Evolutionary conservation across 2,888 invertebrate species (phyloP).

Genomic region (Sacculina carcini): DNA sequence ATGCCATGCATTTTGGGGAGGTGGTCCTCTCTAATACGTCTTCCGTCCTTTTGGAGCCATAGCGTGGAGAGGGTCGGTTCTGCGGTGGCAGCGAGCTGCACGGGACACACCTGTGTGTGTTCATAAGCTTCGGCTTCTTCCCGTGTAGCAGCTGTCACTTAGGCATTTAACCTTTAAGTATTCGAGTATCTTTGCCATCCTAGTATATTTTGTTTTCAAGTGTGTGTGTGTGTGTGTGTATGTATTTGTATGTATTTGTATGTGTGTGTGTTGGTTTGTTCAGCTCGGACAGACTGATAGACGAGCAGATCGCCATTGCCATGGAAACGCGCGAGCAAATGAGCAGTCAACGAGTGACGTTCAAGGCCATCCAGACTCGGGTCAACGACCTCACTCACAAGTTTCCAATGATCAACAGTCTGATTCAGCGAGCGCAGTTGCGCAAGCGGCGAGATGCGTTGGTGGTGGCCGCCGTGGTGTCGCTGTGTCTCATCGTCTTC

Average conservation of each 20-base stretch:
- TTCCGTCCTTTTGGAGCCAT: too few relatives aligned
- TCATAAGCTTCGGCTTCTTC: too few relatives aligned
- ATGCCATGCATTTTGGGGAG: too few relatives aligned
- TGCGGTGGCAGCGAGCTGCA: too few relatives aligned
- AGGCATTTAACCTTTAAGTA: too few relatives aligned
- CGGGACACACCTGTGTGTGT: too few relatives aligned
- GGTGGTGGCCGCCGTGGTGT: conserved; percentile 38
- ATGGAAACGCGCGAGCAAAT: conserved; percentile 89
- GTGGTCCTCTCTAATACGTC: too few relatives aligned
- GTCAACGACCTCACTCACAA: conserved; percentile 78
- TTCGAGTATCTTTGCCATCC: too few relatives aligned
- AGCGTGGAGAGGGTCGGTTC: too few relatives aligned
- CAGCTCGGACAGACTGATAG: conserved; percentile 74
- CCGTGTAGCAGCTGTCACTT: too few relatives aligned
- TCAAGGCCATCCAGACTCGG: conserved; percentile 69
- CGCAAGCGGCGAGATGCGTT: conserved; percentile 81
- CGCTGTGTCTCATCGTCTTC: conserved; percentile 25
- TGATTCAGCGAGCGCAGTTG: conserved; percentile 76
- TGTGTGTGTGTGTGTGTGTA: conserved; percentile 7
- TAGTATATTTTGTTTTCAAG: neutral
- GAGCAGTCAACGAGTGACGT: conserved; percentile 56
- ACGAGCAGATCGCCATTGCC: conserved; percentile 91
- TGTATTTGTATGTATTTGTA: too few relatives aligned
- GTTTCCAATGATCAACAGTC: conserved; percentile 56
- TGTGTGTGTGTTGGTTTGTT: too few relatives aligned